phyloP scores from a whole-genome alignment of 1,140 invertebrate species.

The Vanessa tameamea region DNA sequence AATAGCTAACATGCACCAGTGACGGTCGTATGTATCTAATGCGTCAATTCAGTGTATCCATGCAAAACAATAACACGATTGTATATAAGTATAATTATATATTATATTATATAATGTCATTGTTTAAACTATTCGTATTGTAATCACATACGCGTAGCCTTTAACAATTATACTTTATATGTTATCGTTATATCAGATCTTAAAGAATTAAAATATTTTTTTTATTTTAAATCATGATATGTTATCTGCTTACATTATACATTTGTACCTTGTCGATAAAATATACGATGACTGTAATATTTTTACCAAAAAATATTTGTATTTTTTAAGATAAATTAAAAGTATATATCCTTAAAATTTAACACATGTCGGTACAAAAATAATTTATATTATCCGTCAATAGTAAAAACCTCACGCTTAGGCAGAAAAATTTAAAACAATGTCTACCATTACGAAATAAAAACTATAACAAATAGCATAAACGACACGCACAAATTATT shows the following conservation, averaged over 20 bases:
- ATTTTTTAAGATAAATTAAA: neutral
- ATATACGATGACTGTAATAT: neutral
- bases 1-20: conserved; percentile 55
- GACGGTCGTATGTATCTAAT: conserved; percentile 47
- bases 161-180: neutral
- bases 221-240: conserved; percentile 3
- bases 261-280: conserved; percentile 2
- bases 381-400: neutral
- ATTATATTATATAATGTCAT: conserved; percentile 16
- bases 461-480: neutral
- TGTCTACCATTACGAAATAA: neutral
- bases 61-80: conserved; percentile 8
- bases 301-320: neutral
- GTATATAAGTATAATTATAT: neutral
- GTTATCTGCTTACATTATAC: neutral
- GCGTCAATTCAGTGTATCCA: conserved; percentile 47
- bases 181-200: neutral
- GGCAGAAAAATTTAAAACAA: neutral
- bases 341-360: no score
- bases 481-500: neutral
- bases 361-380: no score
- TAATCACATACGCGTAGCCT: conserved; percentile 5
- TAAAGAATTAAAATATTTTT: conserved; percentile 1
- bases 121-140: conserved; percentile 20
- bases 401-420: neutral